These are phyloP conservation scores for Zygogramma bicolorata DNA, from an alignment of 2,888 invertebrate species.

Conservation along the genomic window DNA sequence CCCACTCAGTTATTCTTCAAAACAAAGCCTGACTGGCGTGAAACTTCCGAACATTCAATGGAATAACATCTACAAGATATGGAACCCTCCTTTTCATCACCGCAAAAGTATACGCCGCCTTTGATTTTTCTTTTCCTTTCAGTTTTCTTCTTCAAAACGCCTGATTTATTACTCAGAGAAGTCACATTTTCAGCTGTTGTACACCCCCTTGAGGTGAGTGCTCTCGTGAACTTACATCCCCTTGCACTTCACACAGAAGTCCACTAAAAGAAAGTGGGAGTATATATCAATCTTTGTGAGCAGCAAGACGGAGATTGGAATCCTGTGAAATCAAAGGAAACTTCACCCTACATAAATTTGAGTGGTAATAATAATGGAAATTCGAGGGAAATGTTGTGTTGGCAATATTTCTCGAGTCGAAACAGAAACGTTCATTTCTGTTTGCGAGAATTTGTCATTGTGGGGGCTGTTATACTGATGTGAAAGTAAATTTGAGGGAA, in stretches of 20 bases:
- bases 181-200: conserved; percentile 5
- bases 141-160: background rate
- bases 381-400: no score
- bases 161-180: background rate
- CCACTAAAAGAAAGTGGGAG: background rate
- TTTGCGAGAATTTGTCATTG: background rate
- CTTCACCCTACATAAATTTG: background rate
- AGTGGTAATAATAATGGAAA: background rate
- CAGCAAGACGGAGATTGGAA: background rate
- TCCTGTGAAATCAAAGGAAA: background rate
- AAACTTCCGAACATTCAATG: background rate
- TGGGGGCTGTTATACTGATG: no score
- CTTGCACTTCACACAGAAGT: background rate
- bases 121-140: background rate
- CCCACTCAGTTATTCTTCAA: no score
- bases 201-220: background rate
- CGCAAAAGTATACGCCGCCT: background rate
- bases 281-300: background rate
- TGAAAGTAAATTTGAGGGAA: no score
- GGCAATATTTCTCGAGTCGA: background rate
- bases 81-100: background rate
- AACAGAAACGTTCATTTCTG: background rate
- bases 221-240: background rate
- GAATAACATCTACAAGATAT: background rate
- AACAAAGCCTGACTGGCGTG: no score